Evolutionary conservation across 2,888 invertebrate genomes (phyloP).

Genomic region (Euzetes globulus): DNA sequence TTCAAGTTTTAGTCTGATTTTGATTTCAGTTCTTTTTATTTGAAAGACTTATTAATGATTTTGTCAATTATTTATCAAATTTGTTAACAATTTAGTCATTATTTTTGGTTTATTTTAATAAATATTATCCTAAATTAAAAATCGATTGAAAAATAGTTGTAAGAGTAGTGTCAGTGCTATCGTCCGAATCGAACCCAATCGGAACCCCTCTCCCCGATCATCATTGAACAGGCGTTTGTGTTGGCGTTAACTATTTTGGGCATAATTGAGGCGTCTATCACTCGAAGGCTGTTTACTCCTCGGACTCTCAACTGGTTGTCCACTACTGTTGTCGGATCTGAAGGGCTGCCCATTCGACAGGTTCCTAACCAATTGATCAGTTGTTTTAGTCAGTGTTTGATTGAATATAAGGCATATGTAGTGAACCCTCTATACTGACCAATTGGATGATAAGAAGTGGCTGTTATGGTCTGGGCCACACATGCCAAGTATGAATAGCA

Average conservation of each 20-base stretch:
- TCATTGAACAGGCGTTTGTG: slow-evolving; percentile 30
- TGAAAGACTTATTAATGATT: no score
- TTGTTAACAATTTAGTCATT: no score
- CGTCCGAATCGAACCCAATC: no score
- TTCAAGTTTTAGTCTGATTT: no score
- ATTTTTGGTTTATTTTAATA: no score
- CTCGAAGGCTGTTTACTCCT: slow-evolving; percentile 28
- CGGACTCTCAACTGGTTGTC: slow-evolving; percentile 17
- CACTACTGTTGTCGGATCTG: slow-evolving; percentile 8
- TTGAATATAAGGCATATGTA: no score
- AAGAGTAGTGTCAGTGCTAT: no score
- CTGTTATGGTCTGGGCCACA: slow-evolving; percentile 28
- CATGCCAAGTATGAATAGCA: slow-evolving; percentile 33
- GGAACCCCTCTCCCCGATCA: neutral
- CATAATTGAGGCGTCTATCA: slow-evolving; percentile 34
- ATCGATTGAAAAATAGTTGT: no score
- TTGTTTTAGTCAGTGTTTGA: no score
- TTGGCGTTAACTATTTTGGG: slow-evolving; percentile 29
- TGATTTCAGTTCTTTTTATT: no score
- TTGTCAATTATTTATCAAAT: no score
- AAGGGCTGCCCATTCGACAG: slow-evolving; percentile 29
- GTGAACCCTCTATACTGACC: neutral
- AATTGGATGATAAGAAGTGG: slow-evolving; percentile 23
- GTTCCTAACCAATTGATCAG: neutral
- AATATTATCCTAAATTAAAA: no score